Conservation (phyloP, 2,797 vertebrate genomes). For the Brachyrhaphis roseni region DNA sequence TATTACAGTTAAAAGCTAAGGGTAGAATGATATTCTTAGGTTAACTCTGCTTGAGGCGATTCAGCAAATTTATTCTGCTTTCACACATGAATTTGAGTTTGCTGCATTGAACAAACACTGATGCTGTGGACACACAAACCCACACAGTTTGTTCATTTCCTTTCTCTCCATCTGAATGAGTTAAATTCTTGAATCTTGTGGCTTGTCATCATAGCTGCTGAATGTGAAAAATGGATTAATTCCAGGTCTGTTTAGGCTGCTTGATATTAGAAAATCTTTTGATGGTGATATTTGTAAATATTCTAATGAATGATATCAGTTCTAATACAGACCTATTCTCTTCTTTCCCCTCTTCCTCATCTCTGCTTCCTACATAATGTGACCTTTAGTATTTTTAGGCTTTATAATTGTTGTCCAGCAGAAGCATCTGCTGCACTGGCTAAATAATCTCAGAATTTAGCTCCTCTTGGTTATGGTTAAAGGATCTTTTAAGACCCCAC, state of each 20-base stretch:
- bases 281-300: neutral
- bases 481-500: constrained; percentile 9
- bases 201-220: neutral
- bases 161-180: constrained; percentile 2
- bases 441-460: neutral
- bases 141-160: neutral
- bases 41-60: constrained; percentile 12
- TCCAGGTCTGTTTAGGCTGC: constrained; percentile 7
- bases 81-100: constrained; percentile 21
- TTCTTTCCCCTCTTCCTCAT: neutral
- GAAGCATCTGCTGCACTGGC: neutral
- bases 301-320: neutral
- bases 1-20: neutral
- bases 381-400: neutral
- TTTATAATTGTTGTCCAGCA: neutral
- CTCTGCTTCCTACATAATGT: neutral
- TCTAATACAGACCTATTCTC: neutral
- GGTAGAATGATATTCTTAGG: neutral
- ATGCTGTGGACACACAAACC: constrained; percentile 8
- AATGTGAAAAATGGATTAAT: constrained; percentile 35
- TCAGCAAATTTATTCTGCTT: constrained; percentile 13
- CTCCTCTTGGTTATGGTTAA: neutral
- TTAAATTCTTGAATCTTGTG: neutral
- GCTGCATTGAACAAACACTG: constrained; percentile 4
- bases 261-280: neutral